Conservation (phyloP, 2,113 vertebrate species). For the Fulica atra region DNA sequence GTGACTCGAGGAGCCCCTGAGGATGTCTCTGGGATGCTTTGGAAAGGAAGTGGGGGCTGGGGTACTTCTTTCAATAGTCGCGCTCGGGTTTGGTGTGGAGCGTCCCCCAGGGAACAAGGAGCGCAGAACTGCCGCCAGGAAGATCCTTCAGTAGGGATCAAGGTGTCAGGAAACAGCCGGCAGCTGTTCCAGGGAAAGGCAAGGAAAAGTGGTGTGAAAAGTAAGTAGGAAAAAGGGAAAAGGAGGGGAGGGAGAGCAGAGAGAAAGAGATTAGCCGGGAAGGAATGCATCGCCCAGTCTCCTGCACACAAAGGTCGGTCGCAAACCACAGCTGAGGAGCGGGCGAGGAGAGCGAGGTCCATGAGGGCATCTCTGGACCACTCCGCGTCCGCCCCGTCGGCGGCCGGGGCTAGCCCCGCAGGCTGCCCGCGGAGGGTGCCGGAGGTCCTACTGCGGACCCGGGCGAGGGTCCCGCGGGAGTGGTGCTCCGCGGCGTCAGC, state of each 20-base stretch:
- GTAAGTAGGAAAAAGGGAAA: constrained; percentile 31
- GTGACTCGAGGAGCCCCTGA: constrained; percentile 50
- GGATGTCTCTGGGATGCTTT: constrained; percentile 38
- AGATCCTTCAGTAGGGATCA: constrained; percentile 41
- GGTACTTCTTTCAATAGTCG: constrained; percentile 20
- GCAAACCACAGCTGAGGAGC: not conserved
- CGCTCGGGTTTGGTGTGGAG: not conserved
- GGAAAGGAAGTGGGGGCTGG: constrained; percentile 55
- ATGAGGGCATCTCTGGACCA: too few relatives aligned
- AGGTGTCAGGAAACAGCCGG: constrained; percentile 36
- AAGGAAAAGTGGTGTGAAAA: constrained; percentile 39
- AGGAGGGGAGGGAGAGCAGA: not conserved
- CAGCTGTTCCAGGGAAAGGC: constrained; percentile 15
- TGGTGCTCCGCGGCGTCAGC: not conserved
- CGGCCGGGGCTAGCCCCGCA: not conserved
- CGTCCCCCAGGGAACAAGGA: constrained; percentile 7
- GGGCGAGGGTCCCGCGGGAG: not conserved
- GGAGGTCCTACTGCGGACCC: not conserved
- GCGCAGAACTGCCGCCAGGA: constrained; percentile 21
- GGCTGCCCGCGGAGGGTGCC: not conserved
- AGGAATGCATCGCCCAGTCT: not conserved
- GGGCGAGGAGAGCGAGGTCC: not conserved
- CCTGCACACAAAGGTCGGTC: not conserved
- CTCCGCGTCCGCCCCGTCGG: not conserved
- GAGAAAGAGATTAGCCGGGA: not conserved